These are phyloP conservation scores for Alviniconcha marisindica DNA, from an alignment of 1,140 invertebrate genomes.

Conservation along the genomic window DNA sequence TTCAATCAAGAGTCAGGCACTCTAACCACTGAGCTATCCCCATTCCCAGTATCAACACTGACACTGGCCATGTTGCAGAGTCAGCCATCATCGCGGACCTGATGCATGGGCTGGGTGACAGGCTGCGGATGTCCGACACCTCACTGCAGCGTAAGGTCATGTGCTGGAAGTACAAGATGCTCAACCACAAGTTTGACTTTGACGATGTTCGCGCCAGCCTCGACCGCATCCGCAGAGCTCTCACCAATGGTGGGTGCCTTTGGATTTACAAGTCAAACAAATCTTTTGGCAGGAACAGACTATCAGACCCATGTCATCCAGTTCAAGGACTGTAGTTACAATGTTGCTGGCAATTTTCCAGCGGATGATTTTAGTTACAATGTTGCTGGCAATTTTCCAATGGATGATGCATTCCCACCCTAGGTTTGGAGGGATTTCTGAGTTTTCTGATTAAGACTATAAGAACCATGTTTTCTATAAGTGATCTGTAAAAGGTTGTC, in stretches of 20 bases:
- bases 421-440: too few species aligned
- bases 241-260: slow-evolving; percentile 58
- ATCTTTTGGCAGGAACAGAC: background rate
- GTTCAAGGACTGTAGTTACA: background rate
- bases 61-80: slow-evolving; percentile 40
- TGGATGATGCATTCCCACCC: background rate
- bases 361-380: background rate
- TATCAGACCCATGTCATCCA: background rate
- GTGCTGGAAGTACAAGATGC: slow-evolving; percentile 57
- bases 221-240: slow-evolving; percentile 48
- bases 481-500: too few species aligned
- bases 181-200: slow-evolving; percentile 49
- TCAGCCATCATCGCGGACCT: slow-evolving; percentile 54
- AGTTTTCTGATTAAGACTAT: too few species aligned
- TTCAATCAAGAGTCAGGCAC: too few species aligned
- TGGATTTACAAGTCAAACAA: too few species aligned
- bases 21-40: too few species aligned
- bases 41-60: too few species aligned
- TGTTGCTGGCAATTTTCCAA: background rate
- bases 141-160: slow-evolving; percentile 55
- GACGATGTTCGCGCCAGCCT: slow-evolving; percentile 11
- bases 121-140: slow-evolving; percentile 43
- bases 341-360: background rate
- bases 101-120: slow-evolving; percentile 53
- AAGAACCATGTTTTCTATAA: too few species aligned